Conservation (phyloP, 2,113 vertebrate species). For the Coregonus clupeaformis region DNA sequence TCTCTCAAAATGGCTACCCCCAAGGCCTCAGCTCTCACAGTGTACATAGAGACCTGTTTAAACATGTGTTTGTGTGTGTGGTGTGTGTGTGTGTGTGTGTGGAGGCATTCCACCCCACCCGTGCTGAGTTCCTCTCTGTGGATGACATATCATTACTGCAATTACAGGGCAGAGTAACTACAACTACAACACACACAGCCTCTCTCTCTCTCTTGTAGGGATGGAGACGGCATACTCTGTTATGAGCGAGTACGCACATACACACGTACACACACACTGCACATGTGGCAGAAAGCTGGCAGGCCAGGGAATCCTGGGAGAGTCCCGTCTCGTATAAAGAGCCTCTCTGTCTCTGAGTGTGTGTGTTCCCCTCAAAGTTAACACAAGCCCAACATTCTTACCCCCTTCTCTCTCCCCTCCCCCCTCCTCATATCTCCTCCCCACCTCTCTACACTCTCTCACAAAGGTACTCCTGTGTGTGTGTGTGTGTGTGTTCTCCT, state of each 20-base stretch:
- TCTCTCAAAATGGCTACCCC: constrained; percentile 12
- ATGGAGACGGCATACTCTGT: no score
- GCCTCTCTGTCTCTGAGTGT: constrained; percentile 54
- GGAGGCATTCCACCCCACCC: constrained; percentile 63
- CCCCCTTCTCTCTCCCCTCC: constrained; percentile 2
- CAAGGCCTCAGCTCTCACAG: constrained; percentile 32
- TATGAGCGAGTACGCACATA: not conserved
- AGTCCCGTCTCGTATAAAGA: constrained; percentile 63
- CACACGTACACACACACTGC: constrained; percentile 28
- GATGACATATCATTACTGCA: constrained; percentile 72
- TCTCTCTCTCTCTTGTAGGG: constrained; percentile 9
- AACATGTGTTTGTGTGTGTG: constrained; percentile 37
- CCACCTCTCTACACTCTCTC: constrained; percentile 13
- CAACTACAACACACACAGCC: constrained; percentile 25
- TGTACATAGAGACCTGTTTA: constrained; percentile 50
- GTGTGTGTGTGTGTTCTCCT: constrained; percentile 31
- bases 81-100: constrained; percentile 15
- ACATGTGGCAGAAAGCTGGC: constrained; percentile 58
- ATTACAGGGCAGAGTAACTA: constrained; percentile 65
- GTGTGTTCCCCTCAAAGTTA: constrained; percentile 38
- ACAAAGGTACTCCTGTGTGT: constrained; percentile 49
- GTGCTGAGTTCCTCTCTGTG: constrained; percentile 51
- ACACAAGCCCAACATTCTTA: constrained; percentile 62
- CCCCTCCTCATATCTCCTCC: constrained; percentile 35
- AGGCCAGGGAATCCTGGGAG: constrained; percentile 59